Base-by-base conservation (phyloP, 2,888 invertebrate genomes). In the Asteroscopus sphinx region DNA sequence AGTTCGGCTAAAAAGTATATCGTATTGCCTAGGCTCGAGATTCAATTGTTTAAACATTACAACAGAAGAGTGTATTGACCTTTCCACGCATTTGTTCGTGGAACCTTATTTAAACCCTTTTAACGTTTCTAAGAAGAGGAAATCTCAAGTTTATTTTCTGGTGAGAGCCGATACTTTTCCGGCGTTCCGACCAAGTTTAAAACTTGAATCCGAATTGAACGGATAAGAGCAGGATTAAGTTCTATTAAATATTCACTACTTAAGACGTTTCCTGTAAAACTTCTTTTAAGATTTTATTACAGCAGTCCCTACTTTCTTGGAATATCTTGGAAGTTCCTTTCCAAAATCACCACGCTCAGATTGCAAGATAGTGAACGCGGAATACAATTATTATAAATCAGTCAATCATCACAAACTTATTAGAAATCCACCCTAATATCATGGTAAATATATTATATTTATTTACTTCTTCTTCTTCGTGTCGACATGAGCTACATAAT, bases 131-230 rank as follows among this genome's bases (percentile, higher is more conserved):
- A 33, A 37, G 55, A 47, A 49, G 11, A 25, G 16, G 2, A 28
- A 66, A 35, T 51, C 26, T 68, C 30, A 65, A 65, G 60, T 65
- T 70, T 32, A 30, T 30, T 44, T 54, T 47, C 39, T 13, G 42
- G 33, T 45, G 52, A 49, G 25, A 32, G 36, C 33, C 35, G 26
- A 42, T 65, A 53, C 28, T 41, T 37, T 54, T 33, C 25, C 35
- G 28, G 49, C 42, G 51, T 59, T 48, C 25, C n/a, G 33, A 65
- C 28, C 3, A 46, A 59, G 36, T 44, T 47, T 44, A 21, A 21
- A 63, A 42, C 15, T 45, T 45, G 25, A 52, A 16, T 45, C 33
- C 33, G 30, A 46, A 58, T 53, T 53, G 28, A 33, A 65, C 48
- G 39, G 45, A 45, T 40, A 37, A 30, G 11, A 25, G 8, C 12